Conservation (phyloP, 2,113 vertebrate species). For the Cyprinus carpio region DNA sequence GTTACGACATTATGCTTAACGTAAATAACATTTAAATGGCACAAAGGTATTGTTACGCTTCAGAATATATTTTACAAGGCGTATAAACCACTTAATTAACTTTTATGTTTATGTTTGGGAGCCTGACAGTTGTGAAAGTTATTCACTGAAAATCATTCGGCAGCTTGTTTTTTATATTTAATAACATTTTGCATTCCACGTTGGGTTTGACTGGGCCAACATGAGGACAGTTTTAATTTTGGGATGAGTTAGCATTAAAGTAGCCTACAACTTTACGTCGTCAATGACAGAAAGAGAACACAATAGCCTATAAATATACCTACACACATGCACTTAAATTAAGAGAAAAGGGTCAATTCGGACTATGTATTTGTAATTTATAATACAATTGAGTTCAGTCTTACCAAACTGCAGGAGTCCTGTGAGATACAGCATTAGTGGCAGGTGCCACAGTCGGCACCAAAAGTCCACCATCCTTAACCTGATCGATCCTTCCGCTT, state of each 20-base stretch:
- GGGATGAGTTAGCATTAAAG: background rate
- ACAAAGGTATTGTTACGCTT: too few relatives aligned
- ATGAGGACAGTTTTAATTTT: background rate
- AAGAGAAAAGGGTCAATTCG: too few relatives aligned
- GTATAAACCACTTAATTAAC: background rate
- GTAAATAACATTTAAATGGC: too few relatives aligned
- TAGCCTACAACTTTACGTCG: background rate
- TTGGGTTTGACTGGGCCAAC: background rate
- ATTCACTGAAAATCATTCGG: background rate
- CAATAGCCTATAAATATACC: background rate
- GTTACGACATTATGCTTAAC: too few relatives aligned
- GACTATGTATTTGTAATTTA: background rate
- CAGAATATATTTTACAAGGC: too few relatives aligned
- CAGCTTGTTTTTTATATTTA: background rate
- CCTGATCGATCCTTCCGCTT: background rate
- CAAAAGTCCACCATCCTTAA: slow-evolving; percentile 15
- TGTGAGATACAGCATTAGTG: slow-evolving; percentile 25
- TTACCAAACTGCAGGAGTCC: slow-evolving; percentile 45
- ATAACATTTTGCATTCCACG: background rate
- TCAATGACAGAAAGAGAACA: background rate
- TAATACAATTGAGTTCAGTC: background rate
- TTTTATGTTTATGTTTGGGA: background rate
- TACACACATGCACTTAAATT: background rate
- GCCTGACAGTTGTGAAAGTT: background rate
- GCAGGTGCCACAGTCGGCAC: background rate